Evolutionary conservation across 2,113 vertebrate genomes (phyloP).

Genomic region (Silurus meridionalis): DNA sequence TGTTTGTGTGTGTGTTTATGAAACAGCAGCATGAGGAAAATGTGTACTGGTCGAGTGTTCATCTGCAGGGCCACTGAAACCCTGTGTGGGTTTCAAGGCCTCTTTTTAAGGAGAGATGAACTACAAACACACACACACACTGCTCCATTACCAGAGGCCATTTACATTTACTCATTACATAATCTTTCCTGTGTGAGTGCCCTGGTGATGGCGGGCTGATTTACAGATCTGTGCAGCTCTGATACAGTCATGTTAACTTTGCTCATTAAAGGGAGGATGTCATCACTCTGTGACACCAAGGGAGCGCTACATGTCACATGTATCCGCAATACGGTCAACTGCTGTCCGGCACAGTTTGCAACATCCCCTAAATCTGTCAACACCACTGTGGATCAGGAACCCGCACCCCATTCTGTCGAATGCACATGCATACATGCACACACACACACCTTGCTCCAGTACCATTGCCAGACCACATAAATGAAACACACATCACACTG

Average conservation of each 20-base stretch:
- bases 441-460: slow-evolving; percentile 59
- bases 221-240: slow-evolving; percentile 61
- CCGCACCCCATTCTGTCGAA: slow-evolving; percentile 73
- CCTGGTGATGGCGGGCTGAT: slow-evolving; percentile 73
- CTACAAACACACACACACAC: slow-evolving; percentile 8
- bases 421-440: slow-evolving; percentile 77
- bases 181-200: slow-evolving; percentile 83
- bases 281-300: slow-evolving; percentile 89
- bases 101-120: slow-evolving; percentile 1
- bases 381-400: slow-evolving; percentile 82
- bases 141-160: neutral
- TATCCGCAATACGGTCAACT: slow-evolving; percentile 86
- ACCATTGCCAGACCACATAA: slow-evolving; percentile 4
- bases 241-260: slow-evolving; percentile 75
- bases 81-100: slow-evolving; percentile 30
- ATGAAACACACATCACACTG: slow-evolving; percentile 10
- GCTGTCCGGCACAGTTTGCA: slow-evolving; percentile 90
- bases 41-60: slow-evolving; percentile 38
- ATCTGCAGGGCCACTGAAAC: slow-evolving; percentile 29
- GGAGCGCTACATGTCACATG: slow-evolving; percentile 82
- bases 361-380: slow-evolving; percentile 99
- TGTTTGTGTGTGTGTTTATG: slow-evolving; percentile 51
- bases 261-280: slow-evolving; percentile 94
- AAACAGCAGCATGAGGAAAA: slow-evolving; percentile 5
- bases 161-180: slow-evolving; percentile 76